Conservation (phyloP, 2,797 vertebrate genomes). For the Manis javanica region DNA sequence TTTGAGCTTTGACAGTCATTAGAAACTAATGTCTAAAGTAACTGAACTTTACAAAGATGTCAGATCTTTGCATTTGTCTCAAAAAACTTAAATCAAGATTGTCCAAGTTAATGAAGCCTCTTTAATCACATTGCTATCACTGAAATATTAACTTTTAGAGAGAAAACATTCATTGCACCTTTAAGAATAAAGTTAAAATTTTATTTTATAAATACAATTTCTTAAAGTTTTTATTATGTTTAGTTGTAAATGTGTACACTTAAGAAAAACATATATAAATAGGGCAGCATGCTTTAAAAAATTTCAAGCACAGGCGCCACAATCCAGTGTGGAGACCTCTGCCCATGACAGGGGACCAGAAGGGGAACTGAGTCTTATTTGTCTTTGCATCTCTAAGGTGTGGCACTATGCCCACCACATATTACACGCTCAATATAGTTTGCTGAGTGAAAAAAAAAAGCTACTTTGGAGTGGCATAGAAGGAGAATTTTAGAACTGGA, state of each 20-base stretch:
- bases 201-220: conserved; percentile 31
- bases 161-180: conserved; percentile 1
- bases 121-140: not conserved
- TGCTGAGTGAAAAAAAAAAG: conserved; percentile 74
- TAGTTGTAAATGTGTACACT: conserved; percentile 1
- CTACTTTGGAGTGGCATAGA: conserved; percentile 69
- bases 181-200: conserved; percentile 39
- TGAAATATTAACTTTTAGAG: conserved; percentile 48
- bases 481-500: conserved; percentile 61
- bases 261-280: conserved; percentile 31
- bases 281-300: not conserved
- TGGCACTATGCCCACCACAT: not conserved
- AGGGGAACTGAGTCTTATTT: not conserved
- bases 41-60: not conserved
- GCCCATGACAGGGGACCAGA: not conserved
- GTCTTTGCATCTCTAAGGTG: not conserved
- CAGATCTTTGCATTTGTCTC: not conserved
- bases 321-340: not conserved
- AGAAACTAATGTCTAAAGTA: conserved; percentile 34
- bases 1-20: not conserved
- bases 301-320: not conserved
- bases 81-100: conserved; percentile 2
- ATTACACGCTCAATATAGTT: conserved; percentile 61
- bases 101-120: not conserved
- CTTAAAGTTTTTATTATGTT: not conserved